A percentile compares a stretch with the other conserved stretches of the same genome.
These are phyloP conservation scores for Sarcophaga carnaria DNA, from an alignment of 2,888 invertebrate genomes.

Conservation along the genomic window DNA sequence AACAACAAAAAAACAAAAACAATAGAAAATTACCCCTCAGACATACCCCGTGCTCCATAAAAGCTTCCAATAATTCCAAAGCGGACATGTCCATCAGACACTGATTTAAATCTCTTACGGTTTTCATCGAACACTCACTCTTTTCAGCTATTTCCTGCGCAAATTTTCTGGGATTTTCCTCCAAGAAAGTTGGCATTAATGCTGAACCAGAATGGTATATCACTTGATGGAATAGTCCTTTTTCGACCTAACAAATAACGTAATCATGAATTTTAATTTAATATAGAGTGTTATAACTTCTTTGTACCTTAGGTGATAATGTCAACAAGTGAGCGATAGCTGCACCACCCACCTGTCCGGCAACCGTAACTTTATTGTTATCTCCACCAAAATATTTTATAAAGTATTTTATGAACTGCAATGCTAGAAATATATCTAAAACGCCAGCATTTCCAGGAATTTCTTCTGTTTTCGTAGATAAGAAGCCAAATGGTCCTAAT, in stretches of 20 bases:
- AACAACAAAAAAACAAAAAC: neutral
- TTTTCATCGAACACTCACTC: slow-evolving; percentile 76
- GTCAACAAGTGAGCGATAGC: slow-evolving; percentile 82
- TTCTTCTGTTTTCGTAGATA: slow-evolving; percentile 82
- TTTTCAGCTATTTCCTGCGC: slow-evolving; percentile 80
- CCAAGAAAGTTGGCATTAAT: slow-evolving; percentile 83
- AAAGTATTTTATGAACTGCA: slow-evolving; percentile 82
- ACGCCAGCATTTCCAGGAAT: slow-evolving; percentile 84
- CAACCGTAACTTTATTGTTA: slow-evolving; percentile 82
- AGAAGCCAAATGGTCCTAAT: slow-evolving; percentile 83
- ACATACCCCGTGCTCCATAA: slow-evolving; percentile 78
- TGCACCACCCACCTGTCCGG: slow-evolving; percentile 84
- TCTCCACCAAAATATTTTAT: slow-evolving; percentile 83
- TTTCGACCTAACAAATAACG: slow-evolving; percentile 71
- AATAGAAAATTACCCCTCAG: neutral
- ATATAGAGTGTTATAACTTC: neutral
- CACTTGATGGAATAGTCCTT: slow-evolving; percentile 82
- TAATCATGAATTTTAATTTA: neutral
- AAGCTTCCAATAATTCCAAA: slow-evolving; percentile 76
- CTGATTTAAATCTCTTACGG: slow-evolving; percentile 76
- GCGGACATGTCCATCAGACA: slow-evolving; percentile 77
- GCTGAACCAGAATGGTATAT: slow-evolving; percentile 83
- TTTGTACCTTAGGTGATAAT: slow-evolving; percentile 80
- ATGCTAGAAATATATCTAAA: slow-evolving; percentile 82
- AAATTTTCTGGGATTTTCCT: slow-evolving; percentile 80